Percentiles rank a stretch among this genome's conserved stretches.
These are phyloP conservation scores for Drosophila setosimentum DNA, from an alignment of 2,888 invertebrate species.

Conservation along the genomic window DNA sequence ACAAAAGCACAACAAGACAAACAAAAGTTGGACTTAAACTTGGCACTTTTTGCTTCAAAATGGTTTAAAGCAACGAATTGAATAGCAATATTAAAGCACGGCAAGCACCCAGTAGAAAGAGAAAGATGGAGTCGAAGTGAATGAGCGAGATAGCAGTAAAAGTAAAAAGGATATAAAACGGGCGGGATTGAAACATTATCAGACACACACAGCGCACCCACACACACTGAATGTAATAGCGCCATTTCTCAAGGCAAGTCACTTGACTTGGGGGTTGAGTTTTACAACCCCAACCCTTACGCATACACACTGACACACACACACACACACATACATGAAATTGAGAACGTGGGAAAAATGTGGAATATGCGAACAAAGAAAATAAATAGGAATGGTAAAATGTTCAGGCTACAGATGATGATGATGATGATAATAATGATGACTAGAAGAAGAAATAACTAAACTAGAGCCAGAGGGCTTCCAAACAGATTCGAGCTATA, in stretches of 20 bases:
- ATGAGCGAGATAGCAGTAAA: neutral
- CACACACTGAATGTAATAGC: neutral
- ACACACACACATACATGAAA: neutral
- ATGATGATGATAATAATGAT: conserved; percentile 23
- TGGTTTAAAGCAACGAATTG: conserved; percentile 28
- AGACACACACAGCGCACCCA: conserved; percentile 17
- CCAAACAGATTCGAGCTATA: conserved; percentile 40
- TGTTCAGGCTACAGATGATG: conserved; percentile 28
- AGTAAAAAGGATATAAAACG: conserved; percentile 10
- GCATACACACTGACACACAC: neutral
- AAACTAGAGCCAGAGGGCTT: conserved; percentile 53
- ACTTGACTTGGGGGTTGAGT: conserved; percentile 44
- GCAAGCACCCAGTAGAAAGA: conserved; percentile 5
- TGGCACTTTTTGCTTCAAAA: conserved; percentile 28
- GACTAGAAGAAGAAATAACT: conserved; percentile 57
- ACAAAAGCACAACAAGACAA: neutral
- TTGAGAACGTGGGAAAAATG: conserved; percentile 66
- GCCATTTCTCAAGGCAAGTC: conserved; percentile 45
- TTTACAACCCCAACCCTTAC: conserved; percentile 21
- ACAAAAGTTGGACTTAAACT: conserved; percentile 35
- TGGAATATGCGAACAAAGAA: conserved; percentile 59
- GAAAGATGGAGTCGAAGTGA: neutral
- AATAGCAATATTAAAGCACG: conserved; percentile 44
- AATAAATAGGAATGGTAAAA: conserved; percentile 39
- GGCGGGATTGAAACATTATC: conserved; percentile 38